phyloP scores from a whole-genome alignment of 2,888 invertebrate genomes.

The Callyntrura guangdongensis region DNA sequence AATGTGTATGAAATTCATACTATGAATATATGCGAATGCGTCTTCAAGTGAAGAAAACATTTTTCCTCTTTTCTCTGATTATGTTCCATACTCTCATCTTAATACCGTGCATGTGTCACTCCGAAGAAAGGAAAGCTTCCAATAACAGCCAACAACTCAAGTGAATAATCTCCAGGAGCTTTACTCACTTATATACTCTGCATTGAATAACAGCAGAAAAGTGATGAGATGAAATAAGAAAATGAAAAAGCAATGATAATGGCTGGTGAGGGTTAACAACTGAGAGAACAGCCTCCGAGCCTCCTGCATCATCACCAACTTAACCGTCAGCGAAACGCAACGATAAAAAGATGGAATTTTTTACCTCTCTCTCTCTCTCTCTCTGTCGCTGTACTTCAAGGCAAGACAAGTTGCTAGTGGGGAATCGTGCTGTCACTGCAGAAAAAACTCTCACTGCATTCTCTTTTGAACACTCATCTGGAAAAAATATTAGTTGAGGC shows the following conservation, averaged over 20 bases:
- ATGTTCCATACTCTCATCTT: constrained; percentile 2
- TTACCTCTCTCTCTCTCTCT: too few species aligned
- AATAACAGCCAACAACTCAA: constrained; percentile 18
- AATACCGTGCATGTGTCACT: constrained; percentile 18
- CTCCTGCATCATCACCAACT: not conserved
- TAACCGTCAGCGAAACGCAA: constrained; percentile 9
- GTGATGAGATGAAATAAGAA: constrained; percentile 35
- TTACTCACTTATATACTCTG: constrained; percentile 22
- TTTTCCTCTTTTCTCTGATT: not conserved
- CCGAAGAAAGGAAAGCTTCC: constrained; percentile 9
- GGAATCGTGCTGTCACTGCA: not conserved
- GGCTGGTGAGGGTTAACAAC: not conserved
- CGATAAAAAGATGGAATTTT: not conserved
- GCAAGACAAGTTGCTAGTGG: not conserved
- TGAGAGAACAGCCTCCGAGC: too few species aligned
- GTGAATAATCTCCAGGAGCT: constrained; percentile 43
- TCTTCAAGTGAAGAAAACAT: too few species aligned
- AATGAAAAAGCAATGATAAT: constrained; percentile 1
- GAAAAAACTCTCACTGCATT: constrained; percentile 2
- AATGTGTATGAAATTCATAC: too few species aligned
- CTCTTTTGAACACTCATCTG: constrained; percentile 26
- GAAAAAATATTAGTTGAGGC: not conserved
- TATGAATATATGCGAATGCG: too few species aligned
- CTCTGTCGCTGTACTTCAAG: too few species aligned
- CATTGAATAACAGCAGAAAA: constrained; percentile 23